Base-by-base conservation (phyloP, 35 echinoderm and acorn worm genomes). In the Apostichopus japonicus region DNA sequence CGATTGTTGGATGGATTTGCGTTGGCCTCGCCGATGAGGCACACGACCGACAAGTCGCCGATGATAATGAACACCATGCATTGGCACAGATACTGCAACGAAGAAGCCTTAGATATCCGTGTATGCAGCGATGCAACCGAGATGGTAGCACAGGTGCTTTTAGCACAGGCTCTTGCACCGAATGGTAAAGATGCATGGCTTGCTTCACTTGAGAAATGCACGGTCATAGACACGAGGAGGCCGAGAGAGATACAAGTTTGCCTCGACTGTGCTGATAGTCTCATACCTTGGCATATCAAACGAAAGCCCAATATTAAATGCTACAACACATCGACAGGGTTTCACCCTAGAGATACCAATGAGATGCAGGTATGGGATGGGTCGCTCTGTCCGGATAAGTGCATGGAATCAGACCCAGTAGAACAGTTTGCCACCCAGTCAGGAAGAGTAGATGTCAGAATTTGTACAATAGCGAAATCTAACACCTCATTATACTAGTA, bases 361-460 rank as follows among this genome's bases (percentile, higher is more conserved):
- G 57, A 88, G 21, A 23, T 88, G 1, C 86, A 62, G 11, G 86
- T 52, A 10, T 88, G 86, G 86, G 58, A 88, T 65, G 86, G 86
- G 10, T 65, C 86, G 9, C 86, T 88, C 23, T 88, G 86, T 62
- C 86, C 86, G 5, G 23, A 6, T 63, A 27, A 88, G 25, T 88
- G 86, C 23, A 63, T 88, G 86, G 67, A 88, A 23, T 57, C 59
- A 8, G 57, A 19, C 16, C 86, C 86, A 61, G 33, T 88, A 7
- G 86, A 19, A 1, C 19, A 72, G 58, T 19, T 8, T 22, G 13
- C 23, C 2, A 63, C 33, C 21, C 57, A 72, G 57, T 67, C 86
- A 6, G 65, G 44, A 88, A 72, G 25, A 10, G 86, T 88, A 65
- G 86, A 88, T 24, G 86, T 88, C 4, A 5, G 86, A 75, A 23